Conservation (phyloP, 2,888 invertebrate genomes). For the Drosophila differens region DNA sequence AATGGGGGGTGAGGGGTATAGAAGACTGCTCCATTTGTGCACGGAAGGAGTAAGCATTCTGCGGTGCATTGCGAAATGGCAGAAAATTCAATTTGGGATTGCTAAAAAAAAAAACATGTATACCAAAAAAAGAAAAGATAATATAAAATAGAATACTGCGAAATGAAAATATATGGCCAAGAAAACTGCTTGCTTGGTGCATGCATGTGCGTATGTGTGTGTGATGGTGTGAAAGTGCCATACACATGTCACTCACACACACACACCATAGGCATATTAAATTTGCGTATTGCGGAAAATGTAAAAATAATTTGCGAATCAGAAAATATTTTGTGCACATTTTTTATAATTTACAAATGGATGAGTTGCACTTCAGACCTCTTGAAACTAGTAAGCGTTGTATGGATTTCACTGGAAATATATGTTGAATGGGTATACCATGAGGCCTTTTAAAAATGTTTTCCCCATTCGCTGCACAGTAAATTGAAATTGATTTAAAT, state of each 20-base stretch:
- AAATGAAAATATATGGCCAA: constrained; percentile 27
- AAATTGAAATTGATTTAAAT: not conserved
- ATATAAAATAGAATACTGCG: constrained; percentile 25
- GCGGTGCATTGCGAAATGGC: constrained; percentile 64
- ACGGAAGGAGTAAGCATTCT: constrained; percentile 17
- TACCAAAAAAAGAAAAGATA: constrained; percentile 2
- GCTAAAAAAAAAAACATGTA: constrained; percentile 20
- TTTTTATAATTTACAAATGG: not conserved
- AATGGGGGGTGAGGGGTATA: not conserved
- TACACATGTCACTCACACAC: constrained; percentile 4
- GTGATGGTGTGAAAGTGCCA: not conserved
- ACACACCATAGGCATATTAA: not conserved
- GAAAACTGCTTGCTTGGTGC: constrained; percentile 3
- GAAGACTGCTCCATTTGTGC: constrained; percentile 40
- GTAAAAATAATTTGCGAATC: not conserved
- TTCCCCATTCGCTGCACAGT: not conserved
- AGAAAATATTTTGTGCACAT: not conserved
- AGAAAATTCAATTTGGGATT: constrained; percentile 65
- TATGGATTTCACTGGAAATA: not conserved
- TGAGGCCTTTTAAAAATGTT: not conserved
- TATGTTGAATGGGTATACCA: not conserved
- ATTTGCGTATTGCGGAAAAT: not conserved
- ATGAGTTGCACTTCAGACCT: not conserved
- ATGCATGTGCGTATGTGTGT: not conserved
- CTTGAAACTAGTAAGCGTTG: not conserved